phyloP scores from a whole-genome alignment of 1,140 invertebrate genomes.

The Heliconius hermathena region DNA sequence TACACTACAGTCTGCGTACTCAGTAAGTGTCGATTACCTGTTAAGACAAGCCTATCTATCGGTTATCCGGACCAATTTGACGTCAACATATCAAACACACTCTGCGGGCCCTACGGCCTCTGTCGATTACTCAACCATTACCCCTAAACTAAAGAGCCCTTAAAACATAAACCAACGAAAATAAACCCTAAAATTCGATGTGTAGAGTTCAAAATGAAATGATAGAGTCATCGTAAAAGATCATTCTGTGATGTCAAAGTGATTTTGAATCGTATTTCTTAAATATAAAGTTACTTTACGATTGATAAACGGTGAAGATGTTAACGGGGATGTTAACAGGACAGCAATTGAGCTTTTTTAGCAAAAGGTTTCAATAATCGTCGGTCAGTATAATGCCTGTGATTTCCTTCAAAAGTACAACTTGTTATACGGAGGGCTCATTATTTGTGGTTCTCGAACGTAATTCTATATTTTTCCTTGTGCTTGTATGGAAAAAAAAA shows the following conservation, averaged over 20 bases:
- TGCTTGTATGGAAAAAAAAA: background rate
- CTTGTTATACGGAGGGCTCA: slow-evolving; percentile 44
- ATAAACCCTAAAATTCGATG: slow-evolving; percentile 39
- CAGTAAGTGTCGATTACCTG: slow-evolving; percentile 6
- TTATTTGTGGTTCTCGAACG: slow-evolving; percentile 37
- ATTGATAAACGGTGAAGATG: slow-evolving; percentile 34
- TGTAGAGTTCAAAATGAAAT: slow-evolving; percentile 39
- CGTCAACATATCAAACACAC: slow-evolving; percentile 65
- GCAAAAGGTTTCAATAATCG: slow-evolving; percentile 46
- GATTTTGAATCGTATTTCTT: slow-evolving; percentile 25
- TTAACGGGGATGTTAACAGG: slow-evolving; percentile 34
- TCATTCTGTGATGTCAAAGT: slow-evolving; percentile 8
- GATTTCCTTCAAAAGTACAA: slow-evolving; percentile 45
- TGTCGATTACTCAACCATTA: slow-evolving; percentile 72
- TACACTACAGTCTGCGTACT: background rate
- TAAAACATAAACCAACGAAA: slow-evolving; percentile 44
- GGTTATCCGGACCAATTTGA: slow-evolving; percentile 30
- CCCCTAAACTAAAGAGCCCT: slow-evolving; percentile 57
- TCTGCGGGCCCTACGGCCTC: slow-evolving; percentile 48
- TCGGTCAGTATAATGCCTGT: slow-evolving; percentile 44
- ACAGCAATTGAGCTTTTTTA: slow-evolving; percentile 37
- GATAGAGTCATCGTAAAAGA: slow-evolving; percentile 34
- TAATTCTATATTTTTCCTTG: slow-evolving; percentile 42
- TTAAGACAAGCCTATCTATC: slow-evolving; percentile 25
- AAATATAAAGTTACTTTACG: slow-evolving; percentile 29